These are phyloP conservation scores for Lagocephalus sceleratus DNA, from an alignment of 2,797 vertebrate genomes.

Conservation along the genomic window DNA sequence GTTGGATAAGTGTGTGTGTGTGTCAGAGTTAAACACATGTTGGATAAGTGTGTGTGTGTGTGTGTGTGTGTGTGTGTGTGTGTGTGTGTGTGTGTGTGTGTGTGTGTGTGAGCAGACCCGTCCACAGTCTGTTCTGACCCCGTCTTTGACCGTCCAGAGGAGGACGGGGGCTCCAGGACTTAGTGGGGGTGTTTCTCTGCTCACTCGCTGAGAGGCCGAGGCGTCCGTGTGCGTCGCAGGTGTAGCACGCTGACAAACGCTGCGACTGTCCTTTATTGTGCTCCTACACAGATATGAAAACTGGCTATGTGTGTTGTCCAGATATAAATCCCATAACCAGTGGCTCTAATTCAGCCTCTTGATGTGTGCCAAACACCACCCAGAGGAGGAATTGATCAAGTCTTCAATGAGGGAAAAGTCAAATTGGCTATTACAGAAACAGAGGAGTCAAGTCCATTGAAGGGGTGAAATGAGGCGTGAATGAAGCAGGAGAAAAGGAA, in stretches of 20 bases:
- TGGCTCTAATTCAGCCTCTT: slow-evolving; percentile 49
- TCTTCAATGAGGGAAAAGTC: slow-evolving; percentile 70
- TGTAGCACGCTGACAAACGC: slow-evolving; percentile 12
- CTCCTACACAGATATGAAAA: slow-evolving; percentile 17
- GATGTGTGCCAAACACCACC: slow-evolving; percentile 57
- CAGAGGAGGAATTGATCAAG: slow-evolving; percentile 72
- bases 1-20: too few relatives aligned
- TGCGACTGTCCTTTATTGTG: slow-evolving; percentile 1
- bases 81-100: too few relatives aligned
- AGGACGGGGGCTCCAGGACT: too few relatives aligned
- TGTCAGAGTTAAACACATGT: too few relatives aligned
- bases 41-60: too few relatives aligned
- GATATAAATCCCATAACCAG: slow-evolving; percentile 38
- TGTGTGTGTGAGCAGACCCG: too few relatives aligned
- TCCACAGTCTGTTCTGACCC: too few relatives aligned
- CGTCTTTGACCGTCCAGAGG: too few relatives aligned
- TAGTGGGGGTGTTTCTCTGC: too few relatives aligned
- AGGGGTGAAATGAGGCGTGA: slow-evolving; percentile 71
- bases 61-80: too few relatives aligned
- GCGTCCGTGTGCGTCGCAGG: too few relatives aligned
- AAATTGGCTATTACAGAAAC: slow-evolving; percentile 74
- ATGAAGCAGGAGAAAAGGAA: slow-evolving; percentile 50
- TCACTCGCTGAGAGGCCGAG: too few relatives aligned
- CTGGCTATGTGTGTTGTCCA: slow-evolving; percentile 12
- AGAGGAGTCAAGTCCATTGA: slow-evolving; percentile 66